Conservation (phyloP, 2,797 vertebrate genomes). For the Strix occidentalis region DNA sequence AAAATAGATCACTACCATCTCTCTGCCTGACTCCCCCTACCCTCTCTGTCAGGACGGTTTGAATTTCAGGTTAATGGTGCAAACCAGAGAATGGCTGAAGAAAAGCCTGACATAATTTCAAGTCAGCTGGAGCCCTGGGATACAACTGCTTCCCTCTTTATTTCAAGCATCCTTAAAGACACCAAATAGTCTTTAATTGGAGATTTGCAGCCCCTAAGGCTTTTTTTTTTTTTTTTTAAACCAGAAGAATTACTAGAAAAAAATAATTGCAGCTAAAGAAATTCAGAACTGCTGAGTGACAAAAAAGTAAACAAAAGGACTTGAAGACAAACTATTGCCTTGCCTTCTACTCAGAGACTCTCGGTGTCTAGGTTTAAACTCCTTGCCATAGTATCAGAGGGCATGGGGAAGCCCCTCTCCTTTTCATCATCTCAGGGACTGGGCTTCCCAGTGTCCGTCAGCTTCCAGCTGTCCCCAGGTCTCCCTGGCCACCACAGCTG, state of each 20-base stretch:
- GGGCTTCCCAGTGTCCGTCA: neutral
- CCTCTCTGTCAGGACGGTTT: neutral
- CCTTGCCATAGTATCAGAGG: accelerated
- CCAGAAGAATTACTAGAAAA: neutral
- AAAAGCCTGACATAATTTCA: neutral
- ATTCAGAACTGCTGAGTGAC: neutral
- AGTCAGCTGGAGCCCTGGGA: neutral
- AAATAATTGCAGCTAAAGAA: neutral
- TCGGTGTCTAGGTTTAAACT: neutral
- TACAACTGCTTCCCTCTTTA: neutral
- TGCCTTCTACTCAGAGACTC: neutral
- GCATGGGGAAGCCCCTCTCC: neutral
- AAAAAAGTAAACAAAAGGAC: neutral
- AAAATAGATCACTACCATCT: neutral
- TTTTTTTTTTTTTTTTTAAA: neutral
- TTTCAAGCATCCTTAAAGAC: neutral
- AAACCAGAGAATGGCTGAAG: neutral
- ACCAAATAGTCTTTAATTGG: neutral
- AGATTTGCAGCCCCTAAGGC: neutral
- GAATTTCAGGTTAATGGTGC: neutral
- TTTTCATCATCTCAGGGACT: neutral
- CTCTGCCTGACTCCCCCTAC: neutral
- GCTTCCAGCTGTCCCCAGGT: neutral
- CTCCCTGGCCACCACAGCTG: neutral
- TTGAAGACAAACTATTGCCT: neutral